Percentiles rank a stretch among this genome's conserved stretches.
Conservation (phyloP, 2,113 vertebrate genomes). For the Ptilonorhynchus violaceus region DNA sequence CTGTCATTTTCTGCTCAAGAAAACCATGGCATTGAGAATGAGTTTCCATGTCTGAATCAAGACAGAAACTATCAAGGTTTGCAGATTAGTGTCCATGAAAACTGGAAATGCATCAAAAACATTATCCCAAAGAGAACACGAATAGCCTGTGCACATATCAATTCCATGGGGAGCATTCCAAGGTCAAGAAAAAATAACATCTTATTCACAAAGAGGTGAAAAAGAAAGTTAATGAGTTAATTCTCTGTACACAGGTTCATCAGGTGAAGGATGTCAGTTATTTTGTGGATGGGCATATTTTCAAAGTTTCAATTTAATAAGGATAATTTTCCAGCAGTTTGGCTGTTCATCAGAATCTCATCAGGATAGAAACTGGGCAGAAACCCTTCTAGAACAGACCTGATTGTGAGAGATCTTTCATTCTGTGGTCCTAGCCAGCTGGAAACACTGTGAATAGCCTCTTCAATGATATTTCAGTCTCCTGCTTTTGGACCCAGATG, state of each 20-base stretch:
- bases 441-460: slow-evolving; percentile 49
- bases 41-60: neutral
- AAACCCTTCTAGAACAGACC: slow-evolving; percentile 38
- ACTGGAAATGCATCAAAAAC: neutral
- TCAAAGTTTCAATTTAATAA: neutral
- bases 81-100: neutral
- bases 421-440: slow-evolving; percentile 33
- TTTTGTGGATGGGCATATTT: neutral
- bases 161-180: neutral
- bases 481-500: slow-evolving; percentile 39
- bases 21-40: neutral
- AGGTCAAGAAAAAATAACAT: neutral
- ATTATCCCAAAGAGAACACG: neutral
- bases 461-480: slow-evolving; percentile 52
- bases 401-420: slow-evolving; percentile 43
- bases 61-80: neutral
- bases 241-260: neutral
- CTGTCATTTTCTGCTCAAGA: neutral
- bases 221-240: neutral
- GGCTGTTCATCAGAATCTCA: slow-evolving; percentile 22
- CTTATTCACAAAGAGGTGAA: neutral
- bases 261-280: neutral
- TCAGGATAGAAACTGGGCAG: slow-evolving; percentile 2
- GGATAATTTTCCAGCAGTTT: slow-evolving; percentile 8
- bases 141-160: neutral